These are phyloP conservation scores for Noctilio leporinus DNA, from an alignment of 2,113 vertebrate species.

Conservation along the genomic window DNA sequence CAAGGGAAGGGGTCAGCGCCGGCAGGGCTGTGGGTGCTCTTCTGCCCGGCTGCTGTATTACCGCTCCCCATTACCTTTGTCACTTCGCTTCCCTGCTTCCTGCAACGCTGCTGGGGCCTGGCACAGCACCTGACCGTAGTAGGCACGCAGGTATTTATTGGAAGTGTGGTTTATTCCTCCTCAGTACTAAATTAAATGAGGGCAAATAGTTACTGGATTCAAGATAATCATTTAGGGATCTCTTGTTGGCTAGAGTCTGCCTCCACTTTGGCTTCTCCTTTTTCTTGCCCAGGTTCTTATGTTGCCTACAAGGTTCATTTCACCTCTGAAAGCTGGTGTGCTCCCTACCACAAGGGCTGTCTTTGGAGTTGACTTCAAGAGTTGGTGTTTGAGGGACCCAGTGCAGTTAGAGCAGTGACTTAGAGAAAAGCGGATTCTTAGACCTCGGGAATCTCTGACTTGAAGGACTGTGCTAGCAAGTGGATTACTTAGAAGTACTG, in stretches of 20 bases:
- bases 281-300: background rate
- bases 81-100: background rate
- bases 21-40: background rate
- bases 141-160: background rate
- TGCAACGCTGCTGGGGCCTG: background rate
- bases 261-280: background rate
- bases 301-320: background rate
- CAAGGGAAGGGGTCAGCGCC: background rate
- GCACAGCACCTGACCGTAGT: background rate
- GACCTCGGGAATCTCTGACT: background rate
- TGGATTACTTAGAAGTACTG: background rate
- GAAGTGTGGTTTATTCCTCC: background rate
- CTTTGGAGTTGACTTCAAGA: background rate
- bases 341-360: background rate
- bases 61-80: background rate
- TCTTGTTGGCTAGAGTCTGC: background rate
- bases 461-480: background rate
- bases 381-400: background rate
- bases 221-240: background rate
- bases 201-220: background rate
- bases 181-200: background rate
- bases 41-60: rapidly evolving
- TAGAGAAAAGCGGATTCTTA: background rate
- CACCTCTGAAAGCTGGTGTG: background rate
- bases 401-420: background rate